These are phyloP conservation scores for Anastatus disparis DNA, from an alignment of 1,140 invertebrate genomes.

Conservation along the genomic window DNA sequence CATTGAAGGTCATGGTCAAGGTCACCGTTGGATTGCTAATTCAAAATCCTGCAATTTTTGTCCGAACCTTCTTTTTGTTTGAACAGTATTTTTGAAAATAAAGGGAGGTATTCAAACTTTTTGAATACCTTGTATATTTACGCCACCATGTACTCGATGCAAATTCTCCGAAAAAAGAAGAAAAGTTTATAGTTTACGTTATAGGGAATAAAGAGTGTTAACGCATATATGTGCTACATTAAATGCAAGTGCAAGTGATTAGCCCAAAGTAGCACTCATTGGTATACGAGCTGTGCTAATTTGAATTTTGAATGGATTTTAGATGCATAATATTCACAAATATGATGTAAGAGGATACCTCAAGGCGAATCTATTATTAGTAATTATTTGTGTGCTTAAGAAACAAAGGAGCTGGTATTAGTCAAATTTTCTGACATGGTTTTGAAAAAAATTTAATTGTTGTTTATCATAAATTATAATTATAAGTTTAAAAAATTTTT, in stretches of 20 bases:
- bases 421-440: not conserved
- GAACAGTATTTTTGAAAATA: too few relatives aligned
- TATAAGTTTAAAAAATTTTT: too few relatives aligned
- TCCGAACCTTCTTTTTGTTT: too few relatives aligned
- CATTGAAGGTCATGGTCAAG: too few relatives aligned
- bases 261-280: not conserved
- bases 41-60: too few relatives aligned
- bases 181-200: too few relatives aligned
- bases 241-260: slow-evolving; percentile 5
- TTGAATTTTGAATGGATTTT: slow-evolving; percentile 22
- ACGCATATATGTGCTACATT: not conserved
- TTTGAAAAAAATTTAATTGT: not conserved
- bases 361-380: slow-evolving; percentile 5
- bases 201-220: not conserved
- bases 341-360: slow-evolving; percentile 21
- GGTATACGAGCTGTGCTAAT: slow-evolving; percentile 5
- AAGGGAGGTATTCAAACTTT: too few relatives aligned
- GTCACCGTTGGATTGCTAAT: too few relatives aligned
- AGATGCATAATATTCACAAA: not conserved
- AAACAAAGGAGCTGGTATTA: not conserved
- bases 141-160: not conserved
- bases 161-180: slow-evolving; percentile 26
- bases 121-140: too few relatives aligned
- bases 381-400: not conserved
- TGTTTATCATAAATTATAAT: too few relatives aligned